These are phyloP conservation scores for Acropternis orthonyx DNA, from an alignment of 2,797 vertebrate species.

Conservation along the genomic window DNA sequence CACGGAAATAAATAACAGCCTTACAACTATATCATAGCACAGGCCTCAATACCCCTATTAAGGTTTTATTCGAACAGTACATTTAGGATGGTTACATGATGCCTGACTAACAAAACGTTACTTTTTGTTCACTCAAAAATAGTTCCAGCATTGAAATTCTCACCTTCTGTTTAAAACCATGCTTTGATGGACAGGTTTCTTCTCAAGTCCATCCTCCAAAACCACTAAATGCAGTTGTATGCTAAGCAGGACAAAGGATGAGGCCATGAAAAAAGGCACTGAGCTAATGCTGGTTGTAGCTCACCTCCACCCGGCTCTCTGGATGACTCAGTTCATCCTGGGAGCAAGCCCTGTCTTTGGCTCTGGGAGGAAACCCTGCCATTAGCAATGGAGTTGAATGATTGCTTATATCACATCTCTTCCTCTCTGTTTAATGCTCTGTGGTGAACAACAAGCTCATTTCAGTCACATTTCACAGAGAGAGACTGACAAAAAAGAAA, in stretches of 20 bases:
- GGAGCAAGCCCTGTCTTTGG: background rate
- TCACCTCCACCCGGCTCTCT: background rate
- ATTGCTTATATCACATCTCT: background rate
- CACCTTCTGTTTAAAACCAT: background rate
- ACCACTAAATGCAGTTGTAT: fast-evolving
- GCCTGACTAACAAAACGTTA: background rate
- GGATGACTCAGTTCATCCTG: background rate
- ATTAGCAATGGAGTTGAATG: background rate
- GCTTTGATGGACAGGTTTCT: background rate
- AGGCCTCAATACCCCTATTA: background rate
- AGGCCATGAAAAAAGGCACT: background rate
- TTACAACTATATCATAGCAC: background rate
- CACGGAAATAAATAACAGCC: background rate
- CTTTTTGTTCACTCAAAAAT: background rate
- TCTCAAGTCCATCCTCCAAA: background rate
- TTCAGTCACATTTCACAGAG: background rate
- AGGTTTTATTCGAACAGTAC: background rate
- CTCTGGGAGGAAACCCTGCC: background rate
- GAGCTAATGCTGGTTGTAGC: background rate
- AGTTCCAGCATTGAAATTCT: background rate
- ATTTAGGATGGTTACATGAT: background rate
- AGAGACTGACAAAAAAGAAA: background rate
- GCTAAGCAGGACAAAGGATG: background rate
- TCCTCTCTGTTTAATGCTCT: background rate
- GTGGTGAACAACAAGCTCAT: background rate